Evolutionary conservation across 2,797 vertebrate species (phyloP).

Genomic region (Silurus lanzhouensis): DNA sequence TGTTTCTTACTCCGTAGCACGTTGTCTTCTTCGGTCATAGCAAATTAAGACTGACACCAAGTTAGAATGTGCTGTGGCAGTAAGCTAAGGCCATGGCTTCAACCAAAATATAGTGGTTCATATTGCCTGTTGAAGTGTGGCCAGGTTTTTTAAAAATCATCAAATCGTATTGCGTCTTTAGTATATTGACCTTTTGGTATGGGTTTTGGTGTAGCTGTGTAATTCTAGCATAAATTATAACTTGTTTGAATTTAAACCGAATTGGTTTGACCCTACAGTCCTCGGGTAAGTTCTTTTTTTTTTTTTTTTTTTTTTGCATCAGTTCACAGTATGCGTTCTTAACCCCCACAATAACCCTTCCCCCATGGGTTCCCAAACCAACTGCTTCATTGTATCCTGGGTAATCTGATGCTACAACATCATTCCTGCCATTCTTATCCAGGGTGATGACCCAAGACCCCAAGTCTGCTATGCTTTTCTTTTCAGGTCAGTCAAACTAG

Average conservation of each 20-base stretch:
- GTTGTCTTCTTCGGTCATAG: conserved; percentile 12
- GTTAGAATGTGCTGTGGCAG: not conserved
- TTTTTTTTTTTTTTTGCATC: not conserved
- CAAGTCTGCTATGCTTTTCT: conserved; percentile 13
- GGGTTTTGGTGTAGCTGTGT: not conserved
- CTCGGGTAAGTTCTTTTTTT: not conserved
- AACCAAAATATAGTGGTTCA: not conserved
- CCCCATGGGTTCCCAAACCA: conserved; percentile 59
- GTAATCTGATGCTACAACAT: conserved; percentile 56
- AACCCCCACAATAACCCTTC: conserved; percentile 26
- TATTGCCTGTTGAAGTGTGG: not conserved
- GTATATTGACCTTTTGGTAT: not conserved
- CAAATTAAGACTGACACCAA: conserved; percentile 14
- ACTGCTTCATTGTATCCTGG: conserved; percentile 50
- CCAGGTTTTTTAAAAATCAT: not conserved
- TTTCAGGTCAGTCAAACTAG: conserved; percentile 39
- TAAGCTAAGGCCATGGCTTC: not conserved
- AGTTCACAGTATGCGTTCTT: conserved; percentile 1
- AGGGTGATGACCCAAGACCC: conserved; percentile 43
- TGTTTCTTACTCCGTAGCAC: conserved; percentile 56
- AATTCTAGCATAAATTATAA: not conserved
- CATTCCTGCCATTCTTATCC: conserved; percentile 51
- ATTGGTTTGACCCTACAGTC: not conserved
- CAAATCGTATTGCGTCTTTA: not conserved
- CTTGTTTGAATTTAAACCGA: not conserved